Evolutionary conservation across 2,888 invertebrate species (phyloP).

Genomic region (Miltochrista miniata): DNA sequence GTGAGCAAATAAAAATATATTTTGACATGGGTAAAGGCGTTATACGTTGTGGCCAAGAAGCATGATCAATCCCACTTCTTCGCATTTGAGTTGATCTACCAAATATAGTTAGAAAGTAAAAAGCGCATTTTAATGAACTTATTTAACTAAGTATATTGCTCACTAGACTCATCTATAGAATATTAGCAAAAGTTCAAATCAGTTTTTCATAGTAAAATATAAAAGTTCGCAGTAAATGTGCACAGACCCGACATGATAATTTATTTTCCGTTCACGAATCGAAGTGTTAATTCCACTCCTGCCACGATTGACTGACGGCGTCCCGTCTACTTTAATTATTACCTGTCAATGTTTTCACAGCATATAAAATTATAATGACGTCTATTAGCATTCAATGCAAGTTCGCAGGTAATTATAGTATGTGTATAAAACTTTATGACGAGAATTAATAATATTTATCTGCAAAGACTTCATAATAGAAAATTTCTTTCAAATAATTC

Average conservation of each 20-base stretch:
- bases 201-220: not conserved
- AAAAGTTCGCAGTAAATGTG: not conserved
- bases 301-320: conserved; percentile 37
- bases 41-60: no score
- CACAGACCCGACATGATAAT: not conserved
- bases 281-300: conserved; percentile 31
- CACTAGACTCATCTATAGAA: not conserved
- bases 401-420: conserved; percentile 26
- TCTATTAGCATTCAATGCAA: conserved; percentile 28
- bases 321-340: conserved; percentile 36
- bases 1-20: no score
- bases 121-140: no score
- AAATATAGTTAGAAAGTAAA: no score
- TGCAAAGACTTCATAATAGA: no score
- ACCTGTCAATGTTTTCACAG: conserved; percentile 38
- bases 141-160: no score
- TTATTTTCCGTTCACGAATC: conserved; percentile 1
- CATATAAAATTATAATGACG: conserved; percentile 31
- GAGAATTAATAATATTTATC: no score
- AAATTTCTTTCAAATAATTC: no score
- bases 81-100: no score
- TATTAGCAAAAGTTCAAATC: not conserved
- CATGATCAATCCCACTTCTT: no score
- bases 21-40: no score
- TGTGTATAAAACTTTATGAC: not conserved